Conservation (phyloP, 2,888 invertebrate genomes). For the Sphaerophoria taeniata region DNA sequence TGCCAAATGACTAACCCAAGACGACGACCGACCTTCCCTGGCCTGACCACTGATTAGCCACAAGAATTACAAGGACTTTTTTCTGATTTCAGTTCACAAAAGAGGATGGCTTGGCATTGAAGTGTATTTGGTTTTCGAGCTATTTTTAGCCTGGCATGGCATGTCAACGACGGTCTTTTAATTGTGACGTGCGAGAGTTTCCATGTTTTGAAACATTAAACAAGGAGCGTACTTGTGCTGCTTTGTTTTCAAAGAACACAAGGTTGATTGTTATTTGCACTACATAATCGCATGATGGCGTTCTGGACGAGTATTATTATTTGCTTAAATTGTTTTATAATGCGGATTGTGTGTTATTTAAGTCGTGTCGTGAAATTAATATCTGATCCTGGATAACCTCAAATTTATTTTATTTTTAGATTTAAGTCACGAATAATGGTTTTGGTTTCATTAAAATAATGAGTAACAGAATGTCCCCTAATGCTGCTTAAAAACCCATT, state of each 20-base stretch:
- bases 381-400: background rate
- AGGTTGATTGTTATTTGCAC: conserved; percentile 28
- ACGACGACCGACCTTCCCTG: background rate
- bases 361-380: background rate
- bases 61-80: conserved; percentile 5
- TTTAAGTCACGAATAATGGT: background rate
- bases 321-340: background rate
- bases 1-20: background rate
- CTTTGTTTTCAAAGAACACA: conserved; percentile 4
- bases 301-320: conserved; percentile 22
- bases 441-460: no score
- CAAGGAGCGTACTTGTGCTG: background rate
- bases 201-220: conserved; percentile 31
- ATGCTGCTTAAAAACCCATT: no score
- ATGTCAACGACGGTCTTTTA: conserved; percentile 38
- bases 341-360: background rate
- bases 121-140: conserved; percentile 23
- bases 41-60: background rate
- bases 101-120: conserved; percentile 17
- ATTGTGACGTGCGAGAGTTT: conserved; percentile 25
- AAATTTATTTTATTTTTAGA: background rate
- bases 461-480: no score
- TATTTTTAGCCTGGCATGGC: conserved; percentile 44
- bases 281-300: conserved; percentile 13
- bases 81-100: conserved; percentile 9